Conservation (phyloP, 2,113 vertebrate genomes). For the Galeopterus variegatus region DNA sequence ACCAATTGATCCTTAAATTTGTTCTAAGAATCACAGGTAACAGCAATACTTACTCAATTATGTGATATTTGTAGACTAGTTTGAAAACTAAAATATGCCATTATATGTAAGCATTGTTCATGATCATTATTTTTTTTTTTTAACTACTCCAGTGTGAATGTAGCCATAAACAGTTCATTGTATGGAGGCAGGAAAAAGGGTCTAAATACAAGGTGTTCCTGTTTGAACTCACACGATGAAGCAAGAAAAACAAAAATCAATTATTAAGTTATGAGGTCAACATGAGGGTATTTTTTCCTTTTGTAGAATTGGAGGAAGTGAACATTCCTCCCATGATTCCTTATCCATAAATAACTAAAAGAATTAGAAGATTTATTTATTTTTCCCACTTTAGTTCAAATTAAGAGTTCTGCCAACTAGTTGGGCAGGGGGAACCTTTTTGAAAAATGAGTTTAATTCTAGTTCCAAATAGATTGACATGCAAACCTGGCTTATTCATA, state of each 20-base stretch:
- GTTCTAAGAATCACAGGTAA: constrained; percentile 30
- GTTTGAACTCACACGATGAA: neutral
- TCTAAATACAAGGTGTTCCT: constrained; percentile 35
- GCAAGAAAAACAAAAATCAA: constrained; percentile 29
- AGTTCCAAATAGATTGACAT: constrained; percentile 72
- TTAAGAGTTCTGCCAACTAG: constrained; percentile 71
- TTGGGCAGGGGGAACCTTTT: constrained; percentile 13
- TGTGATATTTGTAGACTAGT: neutral
- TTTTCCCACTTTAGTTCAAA: constrained; percentile 66
- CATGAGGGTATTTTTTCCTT: neutral
- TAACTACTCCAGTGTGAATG: neutral
- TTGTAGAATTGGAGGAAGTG: constrained; percentile 59
- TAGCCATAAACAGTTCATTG: constrained; percentile 15
- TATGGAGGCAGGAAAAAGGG: neutral
- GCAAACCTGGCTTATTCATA: constrained; percentile 70
- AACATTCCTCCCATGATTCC: constrained; percentile 20
- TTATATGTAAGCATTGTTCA: neutral
- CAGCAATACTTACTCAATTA: constrained; percentile 12
- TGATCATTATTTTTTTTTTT: neutral
- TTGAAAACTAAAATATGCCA: neutral
- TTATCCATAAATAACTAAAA: constrained; percentile 70
- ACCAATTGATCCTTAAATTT: constrained; percentile 56
- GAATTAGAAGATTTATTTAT: constrained; percentile 59
- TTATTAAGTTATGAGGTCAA: constrained; percentile 52
- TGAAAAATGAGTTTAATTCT: constrained; percentile 75